Evolutionary conservation across 2,888 invertebrate species (phyloP).

Genomic region (Nymphalis polychloros): DNA sequence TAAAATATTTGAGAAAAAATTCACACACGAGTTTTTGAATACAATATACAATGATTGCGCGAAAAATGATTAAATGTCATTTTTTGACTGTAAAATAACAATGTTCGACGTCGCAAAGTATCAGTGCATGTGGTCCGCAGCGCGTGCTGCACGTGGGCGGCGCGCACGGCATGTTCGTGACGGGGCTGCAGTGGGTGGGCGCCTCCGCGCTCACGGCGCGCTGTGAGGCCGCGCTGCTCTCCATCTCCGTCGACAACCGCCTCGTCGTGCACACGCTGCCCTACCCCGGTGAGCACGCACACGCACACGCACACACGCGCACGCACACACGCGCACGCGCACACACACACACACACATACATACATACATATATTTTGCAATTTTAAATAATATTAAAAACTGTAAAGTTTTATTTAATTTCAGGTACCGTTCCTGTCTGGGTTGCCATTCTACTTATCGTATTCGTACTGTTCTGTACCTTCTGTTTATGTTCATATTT

Average conservation of each 20-base stretch:
- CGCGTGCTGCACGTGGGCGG: constrained; percentile 90
- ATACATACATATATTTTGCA: too few species aligned
- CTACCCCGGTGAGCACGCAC: constrained; percentile 84
- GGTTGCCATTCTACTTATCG: constrained; percentile 88
- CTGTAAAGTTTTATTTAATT: constrained; percentile 61
- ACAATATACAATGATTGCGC: too few species aligned
- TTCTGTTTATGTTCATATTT: constrained; percentile 92
- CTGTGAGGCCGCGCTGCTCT: constrained; percentile 93
- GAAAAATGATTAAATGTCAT: too few species aligned
- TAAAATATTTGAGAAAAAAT: too few species aligned
- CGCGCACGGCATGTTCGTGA: constrained; percentile 98
- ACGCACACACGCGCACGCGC: too few species aligned
- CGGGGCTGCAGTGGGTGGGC: constrained; percentile 95
- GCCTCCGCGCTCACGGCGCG: constrained; percentile 77
- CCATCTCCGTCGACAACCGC: constrained; percentile 97
- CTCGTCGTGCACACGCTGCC: constrained; percentile 94
- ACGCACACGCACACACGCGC: neutral
- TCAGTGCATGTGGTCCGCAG: constrained; percentile 65
- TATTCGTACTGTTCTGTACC: constrained; percentile 88
- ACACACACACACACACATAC: too few species aligned
- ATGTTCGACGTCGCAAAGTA: too few species aligned
- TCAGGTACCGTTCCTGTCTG: constrained; percentile 91
- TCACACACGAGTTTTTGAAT: too few species aligned
- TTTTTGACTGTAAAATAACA: too few species aligned
- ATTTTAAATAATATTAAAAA: too few species aligned